phyloP scores from a whole-genome alignment of 2,888 invertebrate species.

The Drosophila mimetica region DNA sequence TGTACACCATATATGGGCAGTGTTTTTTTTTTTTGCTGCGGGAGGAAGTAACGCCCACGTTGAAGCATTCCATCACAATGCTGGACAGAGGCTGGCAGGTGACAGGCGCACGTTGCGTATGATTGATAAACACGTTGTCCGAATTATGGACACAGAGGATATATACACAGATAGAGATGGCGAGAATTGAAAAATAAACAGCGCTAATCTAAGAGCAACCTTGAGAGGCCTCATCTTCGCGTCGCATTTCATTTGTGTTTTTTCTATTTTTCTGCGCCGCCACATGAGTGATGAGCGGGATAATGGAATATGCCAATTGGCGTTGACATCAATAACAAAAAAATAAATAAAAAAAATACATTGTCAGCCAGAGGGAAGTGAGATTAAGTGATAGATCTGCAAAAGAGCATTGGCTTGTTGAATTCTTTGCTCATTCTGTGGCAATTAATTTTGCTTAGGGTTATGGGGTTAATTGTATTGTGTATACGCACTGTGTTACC shows the following conservation, averaged over 20 bases:
- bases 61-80: constrained; percentile 50
- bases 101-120: constrained; percentile 70
- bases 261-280: constrained; percentile 31
- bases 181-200: constrained; percentile 44
- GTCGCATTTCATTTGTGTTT: constrained; percentile 40
- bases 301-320: constrained; percentile 76
- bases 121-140: constrained; percentile 75
- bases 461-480: constrained; percentile 44
- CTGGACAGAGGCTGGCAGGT: constrained; percentile 49
- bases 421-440: constrained; percentile 14
- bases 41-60: constrained; percentile 60
- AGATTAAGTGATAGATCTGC: constrained; percentile 11
- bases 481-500: constrained; percentile 46
- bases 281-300: constrained; percentile 71
- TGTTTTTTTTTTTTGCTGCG: constrained; percentile 6
- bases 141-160: constrained; percentile 45
- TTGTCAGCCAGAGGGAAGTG: constrained; percentile 6
- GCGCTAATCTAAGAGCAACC: constrained; percentile 48
- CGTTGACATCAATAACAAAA: constrained; percentile 60
- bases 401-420: constrained; percentile 7
- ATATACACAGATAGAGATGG: constrained; percentile 1
- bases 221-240: constrained; percentile 40
- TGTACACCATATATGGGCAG: constrained; percentile 28
- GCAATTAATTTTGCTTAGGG: constrained; percentile 52
- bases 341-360: constrained; percentile 5